A percentile compares a stretch with the other conserved stretches of the same genome.
Evolutionary conservation across 2,888 invertebrate species (phyloP).

Genomic region (Electrophaes corylata): DNA sequence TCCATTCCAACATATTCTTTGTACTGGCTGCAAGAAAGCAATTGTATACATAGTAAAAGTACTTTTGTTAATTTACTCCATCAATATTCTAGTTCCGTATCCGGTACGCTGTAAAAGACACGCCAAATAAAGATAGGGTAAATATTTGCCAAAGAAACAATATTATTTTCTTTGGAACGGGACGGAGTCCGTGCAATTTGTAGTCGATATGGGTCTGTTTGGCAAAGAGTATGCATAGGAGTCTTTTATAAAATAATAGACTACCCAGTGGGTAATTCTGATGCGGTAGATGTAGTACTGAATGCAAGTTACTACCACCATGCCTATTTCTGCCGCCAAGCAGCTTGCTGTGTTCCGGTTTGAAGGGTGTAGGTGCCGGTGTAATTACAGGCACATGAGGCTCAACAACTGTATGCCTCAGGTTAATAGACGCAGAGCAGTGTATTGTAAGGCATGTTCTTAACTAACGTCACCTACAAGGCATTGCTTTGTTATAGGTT

Average conservation of each 20-base stretch:
- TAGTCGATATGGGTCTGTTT: conserved; percentile 77
- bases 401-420: no score
- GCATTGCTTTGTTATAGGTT: no score
- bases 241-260: neutral
- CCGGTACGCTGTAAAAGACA: conserved; percentile 57
- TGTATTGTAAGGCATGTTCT: no score
- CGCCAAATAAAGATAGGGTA: conserved; percentile 68
- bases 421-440: no score
- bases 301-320: no score
- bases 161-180: conserved; percentile 77
- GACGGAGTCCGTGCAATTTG: conserved; percentile 72
- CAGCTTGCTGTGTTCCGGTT: no score
- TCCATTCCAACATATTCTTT: neutral
- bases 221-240: conserved; percentile 54
- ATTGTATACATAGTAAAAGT: conserved; percentile 23
- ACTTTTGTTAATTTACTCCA: conserved; percentile 36
- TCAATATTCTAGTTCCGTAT: conserved; percentile 50
- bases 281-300: no score
- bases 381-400: no score
- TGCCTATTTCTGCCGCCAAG: no score
- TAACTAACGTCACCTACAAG: no score
- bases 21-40: conserved; percentile 19
- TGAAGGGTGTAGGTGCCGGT: no score
- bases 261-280: no score
- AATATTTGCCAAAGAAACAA: conserved; percentile 82